A percentile compares a stretch with the other conserved stretches of the same genome.
Evolutionary conservation across 1,140 invertebrate genomes (phyloP).

Genomic region (Nasonia vitripennis): DNA sequence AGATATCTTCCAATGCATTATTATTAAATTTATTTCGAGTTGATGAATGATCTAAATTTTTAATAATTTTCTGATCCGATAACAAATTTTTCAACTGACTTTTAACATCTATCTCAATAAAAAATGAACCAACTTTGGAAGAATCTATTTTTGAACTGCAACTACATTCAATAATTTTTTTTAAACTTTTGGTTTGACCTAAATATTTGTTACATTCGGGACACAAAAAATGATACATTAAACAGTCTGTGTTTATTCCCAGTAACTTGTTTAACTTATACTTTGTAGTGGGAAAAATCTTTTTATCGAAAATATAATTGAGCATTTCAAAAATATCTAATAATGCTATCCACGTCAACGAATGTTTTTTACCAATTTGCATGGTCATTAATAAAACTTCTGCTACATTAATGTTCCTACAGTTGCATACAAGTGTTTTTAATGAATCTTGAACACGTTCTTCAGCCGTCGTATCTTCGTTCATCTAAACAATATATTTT

Average conservation of each 20-base stretch:
- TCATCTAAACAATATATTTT: no score
- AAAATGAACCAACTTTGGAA: neutral
- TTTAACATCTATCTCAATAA: slow-evolving; percentile 30
- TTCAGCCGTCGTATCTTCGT: no score
- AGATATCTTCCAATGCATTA: slow-evolving; percentile 41
- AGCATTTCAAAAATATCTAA: slow-evolving; percentile 5
- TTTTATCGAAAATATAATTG: neutral
- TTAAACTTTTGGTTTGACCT: neutral
- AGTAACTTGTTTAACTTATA: neutral
- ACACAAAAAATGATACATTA: neutral
- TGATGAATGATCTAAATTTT: slow-evolving; percentile 17
- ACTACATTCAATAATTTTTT: neutral
- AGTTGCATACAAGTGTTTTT: neutral
- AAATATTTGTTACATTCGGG: neutral
- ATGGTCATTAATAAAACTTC: neutral
- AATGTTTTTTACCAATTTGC: neutral
- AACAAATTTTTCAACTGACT: slow-evolving; percentile 36
- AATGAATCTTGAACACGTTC: neutral
- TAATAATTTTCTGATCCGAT: neutral
- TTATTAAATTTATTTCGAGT: slow-evolving; percentile 18
- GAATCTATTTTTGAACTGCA: neutral
- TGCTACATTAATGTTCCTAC: neutral
- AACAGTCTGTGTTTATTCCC: neutral
- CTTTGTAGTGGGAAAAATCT: neutral
- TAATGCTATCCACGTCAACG: neutral